Base-by-base conservation (phyloP, 1,140 invertebrate species). In the Caenorhabditis remanei region DNA sequence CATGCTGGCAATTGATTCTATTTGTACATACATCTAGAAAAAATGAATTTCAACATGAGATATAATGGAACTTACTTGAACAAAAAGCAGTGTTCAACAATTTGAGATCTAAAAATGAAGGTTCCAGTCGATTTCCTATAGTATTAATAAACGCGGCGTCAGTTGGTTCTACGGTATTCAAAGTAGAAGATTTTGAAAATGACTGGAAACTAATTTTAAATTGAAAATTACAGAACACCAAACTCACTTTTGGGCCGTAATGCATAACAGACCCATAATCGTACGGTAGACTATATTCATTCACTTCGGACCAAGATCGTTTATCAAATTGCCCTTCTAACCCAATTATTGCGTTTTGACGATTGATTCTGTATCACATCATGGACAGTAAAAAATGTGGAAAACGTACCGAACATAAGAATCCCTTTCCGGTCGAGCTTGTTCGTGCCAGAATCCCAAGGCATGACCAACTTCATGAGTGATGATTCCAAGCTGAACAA, bases 381-480 rank as follows among this genome's bases (percentile, higher is more conserved):
- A 7, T 55, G 24, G 9, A 83, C 7, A 32, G 55, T 67, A 7
- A 21, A 14, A 14, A 65, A 67, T 0, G 9, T 6, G 43, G 14
- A 19, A 40, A 79, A 75, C 21, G 79, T 41, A 87, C 86, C 50
- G 63, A 13, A 90, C 87, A 75, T 90, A 90, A 13, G 84, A 40
- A 61, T 92, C 91, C 21, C 91, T 83, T 61, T 92, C 91, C 5
- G 89, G 84, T 46, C 91, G 79, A 32, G 86, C 88, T 83, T 92
- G 91, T 61, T 92, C 91, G 58, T 92, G 85, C 86, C 90, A 87
- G 83, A 92, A 90, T 8, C 93, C 93, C 43, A 93, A 88, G 0
- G 93, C 91, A 88, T 94, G 93, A 1, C 93, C 93, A 13, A 94
- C 89, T 87, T 94, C 93, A 86, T 94, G 93, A 24, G 63, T 58